phyloP scores from a whole-genome alignment of 2,888 invertebrate species.

The Liodrosophila aerea region DNA sequence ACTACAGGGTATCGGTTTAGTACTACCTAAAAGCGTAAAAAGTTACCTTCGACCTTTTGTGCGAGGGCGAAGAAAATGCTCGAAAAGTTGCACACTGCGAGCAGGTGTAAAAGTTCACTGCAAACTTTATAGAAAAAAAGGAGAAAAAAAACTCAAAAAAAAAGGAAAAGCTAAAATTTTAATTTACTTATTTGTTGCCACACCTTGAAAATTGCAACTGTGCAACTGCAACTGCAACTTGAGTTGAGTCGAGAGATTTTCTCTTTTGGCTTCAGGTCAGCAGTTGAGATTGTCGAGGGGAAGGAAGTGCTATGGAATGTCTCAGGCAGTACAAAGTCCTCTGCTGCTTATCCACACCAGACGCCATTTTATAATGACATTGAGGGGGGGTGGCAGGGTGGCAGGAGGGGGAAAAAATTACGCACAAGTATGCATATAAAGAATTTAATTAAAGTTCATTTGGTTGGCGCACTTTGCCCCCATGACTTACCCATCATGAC shows the following conservation, averaged over 20 bases:
- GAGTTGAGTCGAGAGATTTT: not conserved
- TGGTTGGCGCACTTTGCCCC: slow-evolving; percentile 42
- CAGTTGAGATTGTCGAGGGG: slow-evolving; percentile 2
- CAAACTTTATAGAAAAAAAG: slow-evolving; percentile 41
- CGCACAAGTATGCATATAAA: slow-evolving; percentile 61
- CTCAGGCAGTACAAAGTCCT: not conserved
- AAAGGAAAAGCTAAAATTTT: slow-evolving; percentile 46
- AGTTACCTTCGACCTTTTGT: slow-evolving; percentile 51
- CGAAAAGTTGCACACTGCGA: slow-evolving; percentile 40
- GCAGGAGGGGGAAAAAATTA: slow-evolving; percentile 31
- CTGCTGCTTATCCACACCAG: slow-evolving; percentile 6
- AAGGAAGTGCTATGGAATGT: not conserved
- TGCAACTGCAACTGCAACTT: slow-evolving; percentile 4
- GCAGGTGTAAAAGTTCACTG: slow-evolving; percentile 60
- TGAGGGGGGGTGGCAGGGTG: not conserved
- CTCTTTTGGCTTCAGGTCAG: no score
- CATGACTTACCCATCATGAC: not conserved
- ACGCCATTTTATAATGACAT: slow-evolving; percentile 56
- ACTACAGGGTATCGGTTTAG: no score
- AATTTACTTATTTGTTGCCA: slow-evolving; percentile 63
- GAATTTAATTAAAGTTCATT: slow-evolving; percentile 75
- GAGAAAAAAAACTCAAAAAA: not conserved
- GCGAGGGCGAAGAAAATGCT: slow-evolving; percentile 15
- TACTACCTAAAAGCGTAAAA: no score
- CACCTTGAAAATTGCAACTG: slow-evolving; percentile 14